A percentile compares a stretch with the other conserved stretches of the same genome.
phyloP scores from a whole-genome alignment of 2,113 vertebrate genomes.

The Megalops atlanticus region DNA sequence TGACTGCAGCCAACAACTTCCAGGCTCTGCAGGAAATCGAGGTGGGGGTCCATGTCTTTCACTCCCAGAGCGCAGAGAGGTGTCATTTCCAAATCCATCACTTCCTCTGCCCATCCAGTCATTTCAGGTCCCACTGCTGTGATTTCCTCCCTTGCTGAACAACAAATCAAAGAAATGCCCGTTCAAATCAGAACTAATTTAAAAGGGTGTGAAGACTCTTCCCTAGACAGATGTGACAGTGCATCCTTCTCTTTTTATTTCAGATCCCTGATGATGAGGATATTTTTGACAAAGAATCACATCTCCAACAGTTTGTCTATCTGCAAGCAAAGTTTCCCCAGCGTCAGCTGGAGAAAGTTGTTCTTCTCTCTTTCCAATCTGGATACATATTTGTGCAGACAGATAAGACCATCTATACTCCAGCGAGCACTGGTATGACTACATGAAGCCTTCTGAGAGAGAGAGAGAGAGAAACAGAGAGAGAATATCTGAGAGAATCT shows the following conservation, averaged over 20 bases:
- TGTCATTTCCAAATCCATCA: too few species aligned
- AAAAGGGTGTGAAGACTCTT: too few species aligned
- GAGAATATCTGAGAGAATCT: too few species aligned
- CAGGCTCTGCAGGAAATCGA: conserved; percentile 46
- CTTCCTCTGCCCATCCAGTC: too few species aligned
- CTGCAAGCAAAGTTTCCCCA: conserved; percentile 55
- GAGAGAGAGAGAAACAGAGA: too few species aligned
- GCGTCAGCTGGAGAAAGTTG: conserved; percentile 55
- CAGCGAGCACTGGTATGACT: conserved; percentile 50
- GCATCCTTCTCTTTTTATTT: background rate
- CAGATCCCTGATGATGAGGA: conserved; percentile 45
- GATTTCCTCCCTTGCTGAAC: too few species aligned
- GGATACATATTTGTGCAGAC: conserved; percentile 71
- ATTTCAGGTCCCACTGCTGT: too few species aligned
- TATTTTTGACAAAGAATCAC: conserved; percentile 50
- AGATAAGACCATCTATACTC: conserved; percentile 70
- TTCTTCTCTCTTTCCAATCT: conserved; percentile 65
- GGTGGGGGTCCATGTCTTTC: too few species aligned
- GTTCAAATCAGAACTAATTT: too few species aligned
- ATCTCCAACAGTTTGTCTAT: conserved; percentile 57
- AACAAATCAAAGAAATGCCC: too few species aligned
- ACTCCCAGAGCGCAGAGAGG: too few species aligned
- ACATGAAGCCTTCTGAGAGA: background rate
- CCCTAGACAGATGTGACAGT: too few species aligned
- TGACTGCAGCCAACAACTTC: conserved; percentile 33